These are phyloP conservation scores for Struthio camelus DNA, from an alignment of 2,113 vertebrate species.

Conservation along the genomic window DNA sequence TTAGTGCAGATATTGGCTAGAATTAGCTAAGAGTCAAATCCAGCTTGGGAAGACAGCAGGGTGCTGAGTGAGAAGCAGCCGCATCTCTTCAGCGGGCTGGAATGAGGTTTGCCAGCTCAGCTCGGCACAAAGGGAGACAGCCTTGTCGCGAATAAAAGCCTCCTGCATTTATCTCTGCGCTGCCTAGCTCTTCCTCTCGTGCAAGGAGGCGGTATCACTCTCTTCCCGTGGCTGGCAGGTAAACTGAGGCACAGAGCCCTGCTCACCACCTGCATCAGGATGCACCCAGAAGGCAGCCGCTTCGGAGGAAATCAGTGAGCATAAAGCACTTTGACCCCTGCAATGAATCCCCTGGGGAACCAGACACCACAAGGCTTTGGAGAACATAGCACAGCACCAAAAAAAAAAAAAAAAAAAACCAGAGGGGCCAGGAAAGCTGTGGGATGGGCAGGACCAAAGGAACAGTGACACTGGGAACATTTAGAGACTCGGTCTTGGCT, in stretches of 20 bases:
- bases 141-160: neutral
- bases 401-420: too few species aligned
- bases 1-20: neutral
- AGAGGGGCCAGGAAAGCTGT: neutral
- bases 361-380: neutral
- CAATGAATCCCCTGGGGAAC: rapidly evolving
- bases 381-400: neutral
- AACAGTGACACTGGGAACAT: neutral
- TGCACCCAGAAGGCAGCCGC: neutral
- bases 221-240: neutral
- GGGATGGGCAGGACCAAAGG: neutral
- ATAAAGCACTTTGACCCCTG: neutral
- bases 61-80: too few species aligned
- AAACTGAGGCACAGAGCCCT: neutral
- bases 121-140: too few species aligned
- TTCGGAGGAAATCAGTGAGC: neutral
- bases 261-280: neutral
- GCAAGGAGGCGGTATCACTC: neutral
- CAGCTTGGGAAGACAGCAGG: neutral
- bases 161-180: rapidly evolving
- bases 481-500: neutral
- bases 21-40: neutral
- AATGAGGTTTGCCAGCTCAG: too few species aligned
- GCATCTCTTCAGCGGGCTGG: too few species aligned
- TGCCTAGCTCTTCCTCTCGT: neutral